These are phyloP conservation scores for Campylomormyrus tamandua DNA, from an alignment of 2,113 vertebrate species.

Conservation along the genomic window DNA sequence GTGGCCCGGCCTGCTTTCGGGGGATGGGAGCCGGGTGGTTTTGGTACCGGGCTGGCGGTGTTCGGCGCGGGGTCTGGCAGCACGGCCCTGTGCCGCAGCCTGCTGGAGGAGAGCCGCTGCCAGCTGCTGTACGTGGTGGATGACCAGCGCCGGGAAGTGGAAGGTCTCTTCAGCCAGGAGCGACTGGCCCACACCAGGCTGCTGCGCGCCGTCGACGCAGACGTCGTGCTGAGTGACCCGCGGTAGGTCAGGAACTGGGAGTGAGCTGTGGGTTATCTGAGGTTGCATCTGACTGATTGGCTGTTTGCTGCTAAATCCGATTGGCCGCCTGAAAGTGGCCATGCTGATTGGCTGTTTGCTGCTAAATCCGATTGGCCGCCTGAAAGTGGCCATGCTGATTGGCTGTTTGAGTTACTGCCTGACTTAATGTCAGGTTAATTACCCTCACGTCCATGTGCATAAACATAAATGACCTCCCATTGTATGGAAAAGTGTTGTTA, in stretches of 20 bases:
- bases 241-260: constrained; percentile 25
- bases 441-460: background rate
- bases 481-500: background rate
- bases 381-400: background rate
- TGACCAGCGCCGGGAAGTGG: constrained; percentile 35
- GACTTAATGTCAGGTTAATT: background rate
- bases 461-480: background rate
- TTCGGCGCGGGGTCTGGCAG: constrained; percentile 13
- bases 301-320: background rate
- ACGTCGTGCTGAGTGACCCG: constrained; percentile 40
- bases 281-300: background rate
- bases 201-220: constrained; percentile 31
- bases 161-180: constrained; percentile 26
- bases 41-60: constrained; percentile 27
- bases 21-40: background rate
- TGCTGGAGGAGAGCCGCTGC: constrained; percentile 36
- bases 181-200: constrained; percentile 34
- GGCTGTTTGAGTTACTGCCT: background rate
- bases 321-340: background rate
- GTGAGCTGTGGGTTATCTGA: background rate
- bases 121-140: constrained; percentile 40
- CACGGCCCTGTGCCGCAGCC: constrained; percentile 33
- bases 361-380: background rate
- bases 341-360: background rate
- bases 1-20: background rate